Conservation (phyloP, 2,113 vertebrate species). For the Oreotrochilus melanogaster region DNA sequence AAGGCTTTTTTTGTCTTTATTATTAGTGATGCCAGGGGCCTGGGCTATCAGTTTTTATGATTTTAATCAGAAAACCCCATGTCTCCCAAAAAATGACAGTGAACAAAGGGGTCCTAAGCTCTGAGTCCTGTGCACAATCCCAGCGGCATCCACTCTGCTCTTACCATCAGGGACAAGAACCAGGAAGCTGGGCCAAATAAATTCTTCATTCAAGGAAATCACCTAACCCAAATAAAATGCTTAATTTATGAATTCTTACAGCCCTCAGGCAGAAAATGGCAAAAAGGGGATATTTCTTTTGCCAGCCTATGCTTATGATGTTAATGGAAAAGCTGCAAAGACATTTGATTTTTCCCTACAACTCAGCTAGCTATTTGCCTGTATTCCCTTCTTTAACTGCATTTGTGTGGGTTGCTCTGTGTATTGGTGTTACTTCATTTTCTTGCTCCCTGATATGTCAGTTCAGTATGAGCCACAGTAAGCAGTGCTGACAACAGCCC, state of each 20-base stretch:
- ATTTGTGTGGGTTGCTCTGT: not conserved
- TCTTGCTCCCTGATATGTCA: not conserved
- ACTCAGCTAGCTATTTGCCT: not conserved
- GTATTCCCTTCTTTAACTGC: not conserved
- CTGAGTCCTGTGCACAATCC: not conserved
- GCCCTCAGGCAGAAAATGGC: not conserved
- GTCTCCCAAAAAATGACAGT: not conserved
- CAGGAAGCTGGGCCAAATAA: not conserved
- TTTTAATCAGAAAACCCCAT: not conserved
- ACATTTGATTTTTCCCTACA: not conserved
- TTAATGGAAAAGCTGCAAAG: not conserved
- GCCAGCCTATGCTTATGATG: not conserved
- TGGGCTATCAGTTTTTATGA: not conserved
- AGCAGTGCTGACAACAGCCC: not conserved
- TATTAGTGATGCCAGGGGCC: not conserved
- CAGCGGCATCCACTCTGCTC: not conserved
- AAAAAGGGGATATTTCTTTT: not conserved
- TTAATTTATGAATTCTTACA: not conserved
- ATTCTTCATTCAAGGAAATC: not conserved
- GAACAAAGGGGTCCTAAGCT: not conserved
- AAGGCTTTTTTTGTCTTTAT: not conserved
- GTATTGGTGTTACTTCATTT: not conserved
- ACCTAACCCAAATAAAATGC: not conserved
- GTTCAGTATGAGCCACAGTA: not conserved
- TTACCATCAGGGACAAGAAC: not conserved